phyloP scores from a whole-genome alignment of 2,797 vertebrate genomes.

The Allobates femoralis region DNA sequence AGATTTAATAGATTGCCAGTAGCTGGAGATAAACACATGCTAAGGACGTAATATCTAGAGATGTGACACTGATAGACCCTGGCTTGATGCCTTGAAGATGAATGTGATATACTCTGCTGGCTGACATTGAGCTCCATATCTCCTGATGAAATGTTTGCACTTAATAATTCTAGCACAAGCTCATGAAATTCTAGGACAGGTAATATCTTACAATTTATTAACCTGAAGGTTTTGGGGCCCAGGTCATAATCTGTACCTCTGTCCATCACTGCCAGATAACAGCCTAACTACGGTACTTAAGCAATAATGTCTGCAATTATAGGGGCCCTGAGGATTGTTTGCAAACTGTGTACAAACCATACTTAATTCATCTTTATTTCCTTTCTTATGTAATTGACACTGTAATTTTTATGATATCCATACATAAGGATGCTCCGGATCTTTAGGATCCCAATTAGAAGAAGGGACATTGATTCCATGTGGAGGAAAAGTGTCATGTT shows the following conservation, averaged over 20 bases:
- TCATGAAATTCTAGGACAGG: background rate
- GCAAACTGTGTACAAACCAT: background rate
- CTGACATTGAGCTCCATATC: background rate
- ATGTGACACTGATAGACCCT: background rate
- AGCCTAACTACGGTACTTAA: background rate
- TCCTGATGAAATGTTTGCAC: background rate
- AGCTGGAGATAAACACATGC: background rate
- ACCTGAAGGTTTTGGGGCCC: background rate
- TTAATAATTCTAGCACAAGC: background rate
- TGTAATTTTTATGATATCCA: background rate
- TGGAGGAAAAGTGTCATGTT: no score
- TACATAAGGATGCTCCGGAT: background rate
- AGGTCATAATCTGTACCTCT: background rate
- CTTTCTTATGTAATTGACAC: no score
- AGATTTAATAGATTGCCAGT: slow-evolving; percentile 19
- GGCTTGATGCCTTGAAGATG: background rate
- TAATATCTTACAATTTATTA: background rate
- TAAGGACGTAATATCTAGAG: slow-evolving; percentile 23
- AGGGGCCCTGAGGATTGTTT: background rate
- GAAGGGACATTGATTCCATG: no score
- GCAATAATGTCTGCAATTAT: background rate
- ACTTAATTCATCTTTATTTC: no score
- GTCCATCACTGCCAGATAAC: background rate
- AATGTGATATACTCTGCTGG: background rate
- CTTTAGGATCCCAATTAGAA: background rate